Base-by-base conservation (phyloP, 2,797 vertebrate genomes). In the Hylomyscus alleni region DNA sequence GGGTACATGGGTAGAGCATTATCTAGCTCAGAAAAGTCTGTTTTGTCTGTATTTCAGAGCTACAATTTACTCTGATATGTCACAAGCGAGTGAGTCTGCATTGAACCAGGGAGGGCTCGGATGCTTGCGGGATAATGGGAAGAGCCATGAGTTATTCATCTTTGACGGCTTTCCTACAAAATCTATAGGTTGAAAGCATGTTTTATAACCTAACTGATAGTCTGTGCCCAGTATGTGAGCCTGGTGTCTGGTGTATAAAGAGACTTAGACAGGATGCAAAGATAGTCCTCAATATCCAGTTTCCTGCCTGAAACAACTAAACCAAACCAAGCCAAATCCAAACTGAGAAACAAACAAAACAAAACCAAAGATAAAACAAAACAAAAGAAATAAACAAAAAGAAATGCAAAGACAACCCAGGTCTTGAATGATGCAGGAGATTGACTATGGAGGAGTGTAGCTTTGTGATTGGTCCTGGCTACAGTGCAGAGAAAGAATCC, bases 61-160 rank as follows among this genome's bases (percentile, higher is more conserved):
- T 97, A 89, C 94, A 92, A 81, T 95, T 83, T 95, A 87, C 86
- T 93, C 85, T 92, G 90, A 78, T 96, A 34, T 96, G 92, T 96
- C 72, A 90, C 10, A 78, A 85, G 19, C 82, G 89, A 92, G 17
- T 86, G 88, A 96, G 82, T 89, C 83, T 78, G 69, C 34, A 85
- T 87, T 83, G 84, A 92, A 92, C 65, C 62, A 91, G 72, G 47
- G 26, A 75, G 34, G 84, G 60, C 90, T 73, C 15, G 83, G 77
- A 81, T 91, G 58, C 72, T 95, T 89, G 90, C 8, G 88, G 65
- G 91, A 80, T 62, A 85, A 87, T 76, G 14, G 34, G 40, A 84
- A 96, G 90, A 24, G 73, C 31, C 76, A 67, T 34, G 17, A 14
- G 47, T 88, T 92, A 15, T 81, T 97, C 81, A 95, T 87, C 52